Evolutionary conservation across 2,113 vertebrate genomes (phyloP).

Genomic region (Micronisus gabar): DNA sequence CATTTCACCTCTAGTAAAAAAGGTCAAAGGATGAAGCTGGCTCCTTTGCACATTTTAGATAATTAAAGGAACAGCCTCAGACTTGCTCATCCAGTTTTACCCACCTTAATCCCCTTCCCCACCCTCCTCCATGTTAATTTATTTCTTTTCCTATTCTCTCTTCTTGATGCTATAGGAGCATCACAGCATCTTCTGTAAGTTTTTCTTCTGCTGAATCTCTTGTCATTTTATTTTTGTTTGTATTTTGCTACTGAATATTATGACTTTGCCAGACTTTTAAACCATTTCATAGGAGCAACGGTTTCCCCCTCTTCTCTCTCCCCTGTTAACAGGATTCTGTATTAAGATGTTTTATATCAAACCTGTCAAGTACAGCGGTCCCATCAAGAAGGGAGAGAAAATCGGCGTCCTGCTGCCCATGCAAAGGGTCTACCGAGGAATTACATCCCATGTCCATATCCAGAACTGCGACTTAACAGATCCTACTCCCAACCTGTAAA

Average conservation of each 20-base stretch:
- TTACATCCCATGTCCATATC: constrained; percentile 64
- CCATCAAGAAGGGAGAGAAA: constrained; percentile 58
- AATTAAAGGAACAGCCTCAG: not conserved
- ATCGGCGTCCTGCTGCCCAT: constrained; percentile 62
- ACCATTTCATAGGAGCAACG: not conserved
- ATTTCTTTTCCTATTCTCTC: not conserved
- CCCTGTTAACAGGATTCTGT: constrained; percentile 47
- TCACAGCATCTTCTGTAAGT: not conserved
- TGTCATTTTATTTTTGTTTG: not conserved
- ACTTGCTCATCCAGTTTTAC: not conserved
- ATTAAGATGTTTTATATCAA: constrained; percentile 71
- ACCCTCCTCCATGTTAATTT: not conserved
- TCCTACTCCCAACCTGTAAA: constrained; percentile 54
- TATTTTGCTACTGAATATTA: not conserved
- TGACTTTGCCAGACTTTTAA: not conserved
- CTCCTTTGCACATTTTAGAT: not conserved
- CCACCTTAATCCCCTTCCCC: not conserved
- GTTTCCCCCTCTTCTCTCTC: not conserved
- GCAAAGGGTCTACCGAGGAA: constrained; percentile 65
- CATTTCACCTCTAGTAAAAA: not conserved
- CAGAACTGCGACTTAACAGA: constrained; percentile 70
- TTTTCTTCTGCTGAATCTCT: not conserved
- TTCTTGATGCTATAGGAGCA: not conserved
- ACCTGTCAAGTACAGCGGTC: constrained; percentile 35
- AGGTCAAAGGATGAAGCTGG: not conserved